phyloP scores from a whole-genome alignment of 2,113 vertebrate genomes.

The Hemichromis elongatus region DNA sequence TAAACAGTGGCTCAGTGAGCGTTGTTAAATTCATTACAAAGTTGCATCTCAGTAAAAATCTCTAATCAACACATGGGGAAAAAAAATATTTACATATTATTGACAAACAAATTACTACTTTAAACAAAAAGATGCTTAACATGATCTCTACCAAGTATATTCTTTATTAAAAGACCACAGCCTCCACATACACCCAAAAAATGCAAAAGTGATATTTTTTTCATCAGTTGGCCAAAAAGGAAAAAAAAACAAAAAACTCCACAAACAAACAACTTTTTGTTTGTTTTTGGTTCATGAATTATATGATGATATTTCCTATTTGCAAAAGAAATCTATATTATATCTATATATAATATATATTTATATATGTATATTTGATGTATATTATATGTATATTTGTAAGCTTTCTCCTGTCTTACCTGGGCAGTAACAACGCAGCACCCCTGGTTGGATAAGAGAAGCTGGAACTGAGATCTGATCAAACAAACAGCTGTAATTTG shows the following conservation, averaged over 20 bases:
- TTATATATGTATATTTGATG: no score
- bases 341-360: no score
- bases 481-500: slow-evolving; percentile 97
- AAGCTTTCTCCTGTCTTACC: slow-evolving; percentile 69
- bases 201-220: neutral
- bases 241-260: neutral
- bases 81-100: no score
- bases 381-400: neutral
- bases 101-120: no score
- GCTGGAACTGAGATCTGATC: slow-evolving; percentile 98
- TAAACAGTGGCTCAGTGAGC: neutral
- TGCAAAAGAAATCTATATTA: neutral
- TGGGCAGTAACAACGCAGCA: slow-evolving; percentile 97
- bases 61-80: no score
- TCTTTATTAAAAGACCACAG: no score
- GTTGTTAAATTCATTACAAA: neutral
- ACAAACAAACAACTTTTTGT: no score
- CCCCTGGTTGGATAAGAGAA: slow-evolving; percentile 95
- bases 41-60: no score
- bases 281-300: neutral
- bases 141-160: no score
- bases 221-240: neutral
- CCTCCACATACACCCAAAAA: neutral
- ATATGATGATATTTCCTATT: neutral
- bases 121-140: no score